Conservation (phyloP, 2,113 vertebrate genomes). For the Halcyon malimbica region DNA sequence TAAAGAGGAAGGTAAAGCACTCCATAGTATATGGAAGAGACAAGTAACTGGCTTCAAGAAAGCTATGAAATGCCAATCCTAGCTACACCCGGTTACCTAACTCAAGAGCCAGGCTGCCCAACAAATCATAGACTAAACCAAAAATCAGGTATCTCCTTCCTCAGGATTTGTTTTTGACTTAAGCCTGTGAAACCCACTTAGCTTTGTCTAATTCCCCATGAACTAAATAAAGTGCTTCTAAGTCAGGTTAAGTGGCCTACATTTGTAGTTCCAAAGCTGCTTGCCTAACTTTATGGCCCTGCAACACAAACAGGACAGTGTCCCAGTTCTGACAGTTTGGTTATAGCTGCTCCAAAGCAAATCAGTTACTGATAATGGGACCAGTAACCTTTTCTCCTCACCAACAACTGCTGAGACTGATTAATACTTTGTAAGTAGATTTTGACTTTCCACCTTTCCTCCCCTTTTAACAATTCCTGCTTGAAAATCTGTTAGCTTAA, state of each 20-base stretch:
- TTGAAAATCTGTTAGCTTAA: neutral
- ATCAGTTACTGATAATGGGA: neutral
- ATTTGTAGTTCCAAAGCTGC: neutral
- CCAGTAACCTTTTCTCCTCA: neutral
- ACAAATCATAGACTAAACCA: neutral
- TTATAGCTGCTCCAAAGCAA: neutral
- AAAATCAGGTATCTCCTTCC: neutral
- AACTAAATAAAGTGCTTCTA: neutral
- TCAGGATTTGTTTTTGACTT: neutral
- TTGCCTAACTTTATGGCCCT: neutral
- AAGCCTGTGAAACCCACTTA: neutral
- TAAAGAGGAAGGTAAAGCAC: neutral
- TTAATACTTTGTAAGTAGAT: neutral
- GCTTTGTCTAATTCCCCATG: neutral
- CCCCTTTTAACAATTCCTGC: neutral
- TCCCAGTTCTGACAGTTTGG: neutral
- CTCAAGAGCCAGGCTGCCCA: neutral
- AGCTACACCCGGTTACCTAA: neutral
- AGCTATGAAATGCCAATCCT: neutral
- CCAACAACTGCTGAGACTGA: neutral
- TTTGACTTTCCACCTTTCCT: neutral
- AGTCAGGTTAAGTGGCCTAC: neutral
- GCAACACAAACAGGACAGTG: neutral
- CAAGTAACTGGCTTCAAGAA: neutral
- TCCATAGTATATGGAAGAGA: neutral